A percentile compares a stretch with the other conserved stretches of the same genome.
Conservation (phyloP, 2,888 invertebrate genomes). For the Colletes collaris region DNA sequence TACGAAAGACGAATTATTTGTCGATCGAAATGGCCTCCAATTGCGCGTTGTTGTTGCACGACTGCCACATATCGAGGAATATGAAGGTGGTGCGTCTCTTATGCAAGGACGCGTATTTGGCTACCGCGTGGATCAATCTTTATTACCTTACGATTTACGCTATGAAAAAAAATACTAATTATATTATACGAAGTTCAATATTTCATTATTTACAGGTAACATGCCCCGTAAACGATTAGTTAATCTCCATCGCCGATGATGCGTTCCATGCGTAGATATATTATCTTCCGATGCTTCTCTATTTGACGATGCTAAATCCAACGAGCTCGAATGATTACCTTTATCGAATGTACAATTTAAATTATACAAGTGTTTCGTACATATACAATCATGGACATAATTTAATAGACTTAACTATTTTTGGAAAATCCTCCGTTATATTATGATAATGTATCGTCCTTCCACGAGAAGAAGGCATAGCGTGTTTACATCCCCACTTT, state of each 20-base stretch:
- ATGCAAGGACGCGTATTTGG: slow-evolving; percentile 12
- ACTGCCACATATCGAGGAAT: slow-evolving; percentile 55
- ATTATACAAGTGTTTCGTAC: too few relatives aligned
- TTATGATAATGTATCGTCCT: too few relatives aligned
- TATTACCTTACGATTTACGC: slow-evolving; percentile 9
- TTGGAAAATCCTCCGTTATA: too few relatives aligned
- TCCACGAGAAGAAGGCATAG: too few relatives aligned
- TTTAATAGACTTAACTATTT: too few relatives aligned
- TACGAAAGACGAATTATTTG: slow-evolving; percentile 45
- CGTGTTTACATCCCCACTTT: too few relatives aligned
- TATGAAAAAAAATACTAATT: background rate
- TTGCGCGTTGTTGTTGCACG: slow-evolving; percentile 14
- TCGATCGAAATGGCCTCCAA: slow-evolving; percentile 28
- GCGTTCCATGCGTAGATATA: background rate
- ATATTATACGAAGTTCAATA: slow-evolving; percentile 20
- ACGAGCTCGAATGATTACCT: slow-evolving; percentile 6
- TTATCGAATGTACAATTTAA: background rate
- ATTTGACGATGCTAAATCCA: background rate
- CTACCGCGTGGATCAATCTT: slow-evolving; percentile 17
- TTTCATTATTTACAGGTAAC: slow-evolving; percentile 37
- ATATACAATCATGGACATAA: too few relatives aligned
- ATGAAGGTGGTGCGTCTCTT: slow-evolving; percentile 62
- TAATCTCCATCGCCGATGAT: slow-evolving; percentile 38
- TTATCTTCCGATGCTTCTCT: background rate
- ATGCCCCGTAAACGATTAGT: slow-evolving; percentile 38